Conservation (phyloP, 2,113 vertebrate genomes). For the Pedetes capensis region DNA sequence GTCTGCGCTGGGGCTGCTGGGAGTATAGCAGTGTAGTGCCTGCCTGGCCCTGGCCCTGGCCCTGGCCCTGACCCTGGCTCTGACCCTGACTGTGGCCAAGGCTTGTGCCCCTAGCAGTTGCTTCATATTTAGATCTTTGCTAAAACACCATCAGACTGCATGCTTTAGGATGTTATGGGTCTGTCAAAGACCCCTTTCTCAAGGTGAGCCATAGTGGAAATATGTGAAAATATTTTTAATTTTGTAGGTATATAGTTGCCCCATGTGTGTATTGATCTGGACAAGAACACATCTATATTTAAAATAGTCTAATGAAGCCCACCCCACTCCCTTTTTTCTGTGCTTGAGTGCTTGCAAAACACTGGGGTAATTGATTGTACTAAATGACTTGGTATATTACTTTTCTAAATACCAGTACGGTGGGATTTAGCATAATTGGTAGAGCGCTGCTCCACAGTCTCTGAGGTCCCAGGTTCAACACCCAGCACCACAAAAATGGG, state of each 20-base stretch:
- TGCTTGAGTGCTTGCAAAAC: conserved; percentile 2
- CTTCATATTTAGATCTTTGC: not conserved
- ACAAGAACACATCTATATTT: not conserved
- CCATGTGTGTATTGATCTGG: not conserved
- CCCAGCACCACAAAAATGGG: no score
- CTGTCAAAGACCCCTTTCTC: not conserved
- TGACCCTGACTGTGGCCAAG: accelerated
- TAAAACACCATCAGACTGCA: not conserved
- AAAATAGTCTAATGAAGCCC: not conserved
- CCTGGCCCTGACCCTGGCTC: accelerated
- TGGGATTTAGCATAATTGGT: no score
- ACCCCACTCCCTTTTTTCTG: not conserved
- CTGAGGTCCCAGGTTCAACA: no score
- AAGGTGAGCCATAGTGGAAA: not conserved
- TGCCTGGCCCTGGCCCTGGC: accelerated
- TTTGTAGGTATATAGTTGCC: not conserved
- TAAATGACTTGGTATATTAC: not conserved
- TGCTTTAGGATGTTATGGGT: not conserved
- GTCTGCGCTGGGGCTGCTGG: accelerated
- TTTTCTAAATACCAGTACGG: not conserved
- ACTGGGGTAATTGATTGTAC: not conserved
- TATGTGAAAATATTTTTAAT: not conserved
- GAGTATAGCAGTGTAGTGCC: no score
- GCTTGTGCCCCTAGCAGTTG: not conserved
- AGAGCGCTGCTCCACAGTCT: no score